Base-by-base conservation (phyloP, 2,797 vertebrate genomes). In the Silurus lanzhouensis region DNA sequence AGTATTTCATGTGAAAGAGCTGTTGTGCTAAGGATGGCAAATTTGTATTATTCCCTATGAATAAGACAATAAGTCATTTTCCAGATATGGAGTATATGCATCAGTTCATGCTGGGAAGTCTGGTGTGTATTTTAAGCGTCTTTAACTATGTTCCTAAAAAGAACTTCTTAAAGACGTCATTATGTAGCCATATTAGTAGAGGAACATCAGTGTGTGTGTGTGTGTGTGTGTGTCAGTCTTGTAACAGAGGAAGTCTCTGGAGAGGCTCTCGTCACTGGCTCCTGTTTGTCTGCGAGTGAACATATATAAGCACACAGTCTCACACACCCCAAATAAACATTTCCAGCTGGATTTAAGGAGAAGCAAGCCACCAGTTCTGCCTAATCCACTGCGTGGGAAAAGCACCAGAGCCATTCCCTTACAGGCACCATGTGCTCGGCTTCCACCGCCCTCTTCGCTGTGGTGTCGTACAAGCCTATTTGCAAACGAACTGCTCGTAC, bases 331-430 rank as follows among this genome's bases (percentile, higher is more conserved):
- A 89, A 88, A 90, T 90, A 90, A 93, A 93, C 90, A 92, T 93
- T 93, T 91, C 92, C 93, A 93, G 93, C 92, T 94, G 95, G 93
- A 94, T 92, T 88, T 88, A 89, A 90, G 88, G 90, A 92, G 92
- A 92, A 90, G 91, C 90, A 92, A 89, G 90, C 92, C 90, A 89
- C 91, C 92, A 90, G 91, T 93, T 90, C 44, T 92, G 93, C 92
- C 93, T 94, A 93, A 94, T 91, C 90, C 91, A 95, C 92, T 93
- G 93, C 93, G 93, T 94, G 93, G 93, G 94, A 95, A 95, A 93
- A 91, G 76, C 90, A 93, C 92, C 88, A 91, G 90, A 91, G 91
- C 88, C 86, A 84, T 92, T 88, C 90, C 85, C 85, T 83, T 82
- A 81, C 78, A 71, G 83, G 77, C 67, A 92, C n/a, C 67, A 82